A percentile compares a stretch with the other conserved stretches of the same genome.
These are phyloP conservation scores for Falco naumanni DNA, from an alignment of 2,797 vertebrate species.

Conservation along the genomic window DNA sequence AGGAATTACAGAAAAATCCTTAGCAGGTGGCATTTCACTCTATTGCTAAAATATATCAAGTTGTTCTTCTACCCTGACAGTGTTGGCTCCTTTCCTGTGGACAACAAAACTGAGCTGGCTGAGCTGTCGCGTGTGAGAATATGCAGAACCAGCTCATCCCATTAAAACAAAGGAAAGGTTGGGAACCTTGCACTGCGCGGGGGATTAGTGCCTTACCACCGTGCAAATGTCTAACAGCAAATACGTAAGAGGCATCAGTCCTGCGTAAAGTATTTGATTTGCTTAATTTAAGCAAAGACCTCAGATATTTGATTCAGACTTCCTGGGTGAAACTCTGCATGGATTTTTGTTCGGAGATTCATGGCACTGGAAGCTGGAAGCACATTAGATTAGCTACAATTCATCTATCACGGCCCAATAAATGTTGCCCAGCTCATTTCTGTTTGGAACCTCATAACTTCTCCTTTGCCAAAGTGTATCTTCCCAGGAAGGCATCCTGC, in stretches of 20 bases:
- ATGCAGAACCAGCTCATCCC: background rate
- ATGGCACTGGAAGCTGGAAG: conserved; percentile 11
- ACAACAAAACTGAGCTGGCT: background rate
- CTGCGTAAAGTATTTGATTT: background rate
- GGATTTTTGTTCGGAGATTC: conserved; percentile 11
- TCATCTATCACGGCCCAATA: conserved; percentile 19
- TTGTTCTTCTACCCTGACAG: background rate
- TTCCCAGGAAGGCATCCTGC: conserved; percentile 13
- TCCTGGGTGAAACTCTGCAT: conserved; percentile 1
- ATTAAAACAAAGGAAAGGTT: background rate
- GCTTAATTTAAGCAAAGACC: background rate
- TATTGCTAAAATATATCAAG: background rate
- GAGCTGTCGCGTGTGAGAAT: background rate
- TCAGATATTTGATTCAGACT: conserved; percentile 17
- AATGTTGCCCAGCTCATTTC: conserved; percentile 7
- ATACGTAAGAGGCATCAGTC: background rate
- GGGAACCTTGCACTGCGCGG: fast-evolving
- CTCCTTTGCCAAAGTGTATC: background rate
- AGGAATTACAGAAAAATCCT: background rate
- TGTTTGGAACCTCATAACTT: conserved; percentile 6
- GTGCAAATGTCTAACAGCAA: background rate
- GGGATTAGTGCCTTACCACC: background rate
- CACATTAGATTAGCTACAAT: background rate
- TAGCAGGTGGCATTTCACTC: background rate
- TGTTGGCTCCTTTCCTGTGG: background rate